Evolutionary conservation across 2,113 vertebrate species (phyloP).

Genomic region (Rhipidura dahli): DNA sequence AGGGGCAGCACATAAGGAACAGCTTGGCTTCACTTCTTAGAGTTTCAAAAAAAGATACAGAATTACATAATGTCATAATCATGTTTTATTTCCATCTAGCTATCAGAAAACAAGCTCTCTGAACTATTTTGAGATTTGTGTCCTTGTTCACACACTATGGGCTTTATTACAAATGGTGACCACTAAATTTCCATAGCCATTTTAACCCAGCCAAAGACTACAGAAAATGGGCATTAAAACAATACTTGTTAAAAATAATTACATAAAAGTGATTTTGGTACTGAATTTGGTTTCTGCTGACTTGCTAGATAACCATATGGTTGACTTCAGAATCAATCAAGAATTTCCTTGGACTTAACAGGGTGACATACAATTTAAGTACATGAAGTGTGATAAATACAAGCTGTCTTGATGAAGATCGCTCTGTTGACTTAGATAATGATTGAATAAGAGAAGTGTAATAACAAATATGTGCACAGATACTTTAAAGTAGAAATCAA

Average conservation of each 20-base stretch:
- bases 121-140: background rate
- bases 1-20: background rate
- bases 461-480: background rate
- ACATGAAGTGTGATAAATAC: constrained; percentile 54
- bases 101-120: background rate
- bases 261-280: background rate
- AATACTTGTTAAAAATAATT: background rate
- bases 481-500: constrained; percentile 13
- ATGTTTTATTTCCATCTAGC: background rate
- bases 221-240: background rate
- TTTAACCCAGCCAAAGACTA: background rate
- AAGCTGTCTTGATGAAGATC: constrained; percentile 39
- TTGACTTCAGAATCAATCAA: constrained; percentile 54
- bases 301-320: constrained; percentile 11
- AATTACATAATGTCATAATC: background rate
- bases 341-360: constrained; percentile 24
- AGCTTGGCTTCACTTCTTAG: background rate
- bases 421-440: background rate
- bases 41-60: background rate
- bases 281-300: background rate
- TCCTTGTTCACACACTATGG: background rate
- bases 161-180: background rate
- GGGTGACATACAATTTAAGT: constrained; percentile 14
- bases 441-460: constrained; percentile 26
- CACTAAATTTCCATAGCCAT: background rate